Evolutionary conservation across 2,888 invertebrate genomes (phyloP).

Genomic region (Caenorhabditis auriculariae): DNA sequence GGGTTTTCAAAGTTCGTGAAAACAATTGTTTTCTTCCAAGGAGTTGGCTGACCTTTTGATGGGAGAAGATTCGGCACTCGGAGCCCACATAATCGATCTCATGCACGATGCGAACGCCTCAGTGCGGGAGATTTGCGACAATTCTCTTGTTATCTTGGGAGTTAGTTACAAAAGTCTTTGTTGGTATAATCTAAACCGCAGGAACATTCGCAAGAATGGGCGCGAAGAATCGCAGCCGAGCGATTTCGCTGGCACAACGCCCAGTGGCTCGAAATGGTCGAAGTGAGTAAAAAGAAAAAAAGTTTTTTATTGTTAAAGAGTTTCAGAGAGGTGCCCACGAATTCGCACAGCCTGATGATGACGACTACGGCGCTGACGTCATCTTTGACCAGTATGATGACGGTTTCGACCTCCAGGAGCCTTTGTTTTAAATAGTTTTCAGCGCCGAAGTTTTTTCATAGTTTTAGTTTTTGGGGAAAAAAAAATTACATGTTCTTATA

Average conservation of each 20-base stretch:
- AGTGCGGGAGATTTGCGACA: constrained; percentile 84
- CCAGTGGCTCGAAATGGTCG: constrained; percentile 96
- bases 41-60: constrained; percentile 47
- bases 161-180: constrained; percentile 66
- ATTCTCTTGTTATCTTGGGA: constrained; percentile 89
- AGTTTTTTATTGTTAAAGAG: neutral
- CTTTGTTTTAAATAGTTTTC: constrained; percentile 14
- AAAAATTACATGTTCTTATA: too few relatives aligned
- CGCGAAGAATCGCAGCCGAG: constrained; percentile 86
- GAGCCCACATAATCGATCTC: constrained; percentile 91
- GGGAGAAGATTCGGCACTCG: constrained; percentile 74
- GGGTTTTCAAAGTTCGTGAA: neutral
- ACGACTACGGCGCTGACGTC: constrained; percentile 30
- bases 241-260: constrained; percentile 97
- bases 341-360: constrained; percentile 11
- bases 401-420: constrained; percentile 20
- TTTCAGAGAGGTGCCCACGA: constrained; percentile 16
- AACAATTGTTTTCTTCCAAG: constrained; percentile 7
- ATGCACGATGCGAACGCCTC: constrained; percentile 81
- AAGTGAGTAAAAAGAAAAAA: constrained; percentile 1
- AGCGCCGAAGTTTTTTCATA: too few relatives aligned
- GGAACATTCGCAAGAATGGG: constrained; percentile 85
- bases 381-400: constrained; percentile 39
- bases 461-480: too few relatives aligned
- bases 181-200: constrained; percentile 53